Evolutionary conservation across 2,797 vertebrate species (phyloP), one percentile per base, ranked within the genome.

Genomic region (Balearica regulorum): DNA sequence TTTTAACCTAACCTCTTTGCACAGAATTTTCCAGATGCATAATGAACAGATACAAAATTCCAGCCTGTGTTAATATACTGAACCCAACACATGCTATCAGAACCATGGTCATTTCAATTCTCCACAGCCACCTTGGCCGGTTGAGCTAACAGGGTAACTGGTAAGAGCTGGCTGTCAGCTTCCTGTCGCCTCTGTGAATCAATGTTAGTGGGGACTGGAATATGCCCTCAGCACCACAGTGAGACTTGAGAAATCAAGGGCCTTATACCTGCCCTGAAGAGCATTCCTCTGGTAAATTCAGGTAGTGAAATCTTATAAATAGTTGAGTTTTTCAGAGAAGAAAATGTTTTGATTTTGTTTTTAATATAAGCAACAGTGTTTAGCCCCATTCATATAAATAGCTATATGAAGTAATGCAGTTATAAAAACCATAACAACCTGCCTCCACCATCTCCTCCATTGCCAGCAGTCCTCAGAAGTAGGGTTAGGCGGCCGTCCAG

Each of bases 201-300:
- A 24, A 1, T 0, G 0, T 43, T 89, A 24, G 15, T n/a, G 28
- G 29, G 26, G 17, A 18, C n/a, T 60, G 41, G 28, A 83, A 51
- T 41, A 60, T 17, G 4, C 12, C 51, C 22, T 80, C 22, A 15
- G 35, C 2, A 1, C 31, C 0, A 0, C 13, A 57, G 19, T 11
- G 31, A n/a, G 28, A 76, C 39, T 62, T 55, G 44, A 83, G 53
- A 87, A 55, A 65, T 88, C 43, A 68, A 78, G 43, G 33, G 41
- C 61, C 49, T 91, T 94, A 35, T 5, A 88, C 29, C 12, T 69
- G 29, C 57, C 49, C 72, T 57, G 54, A 91, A 82, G 57, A 82
- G 16, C 70, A 83, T 70, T 91, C 48, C 31, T 77, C 37, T 66
- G 28, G 28, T 85, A 83, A 87, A 81, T 37, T 81, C 31, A 33